Percentiles rank a stretch among this genome's conserved stretches.
Conservation (phyloP, 2,888 invertebrate species). For the Trissolcus japonicus region DNA sequence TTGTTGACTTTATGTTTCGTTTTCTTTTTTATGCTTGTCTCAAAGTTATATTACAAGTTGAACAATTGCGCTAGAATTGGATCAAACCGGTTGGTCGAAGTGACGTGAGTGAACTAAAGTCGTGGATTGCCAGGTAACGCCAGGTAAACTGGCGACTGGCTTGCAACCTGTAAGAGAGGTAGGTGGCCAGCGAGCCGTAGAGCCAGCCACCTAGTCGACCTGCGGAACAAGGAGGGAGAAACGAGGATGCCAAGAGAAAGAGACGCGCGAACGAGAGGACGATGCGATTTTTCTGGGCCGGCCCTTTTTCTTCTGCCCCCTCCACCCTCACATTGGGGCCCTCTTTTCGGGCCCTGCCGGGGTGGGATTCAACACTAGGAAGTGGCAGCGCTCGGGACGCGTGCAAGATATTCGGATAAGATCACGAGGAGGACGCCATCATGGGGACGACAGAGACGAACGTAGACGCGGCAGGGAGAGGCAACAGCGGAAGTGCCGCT, state of each 20-base stretch:
- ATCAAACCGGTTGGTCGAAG: slow-evolving; percentile 74
- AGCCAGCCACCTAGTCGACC: slow-evolving; percentile 65
- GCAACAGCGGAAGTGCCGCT: slow-evolving; percentile 49
- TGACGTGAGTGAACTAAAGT: slow-evolving; percentile 76
- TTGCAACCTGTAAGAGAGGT: slow-evolving; percentile 67
- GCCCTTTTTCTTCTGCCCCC: slow-evolving; percentile 33
- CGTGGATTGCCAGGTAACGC: slow-evolving; percentile 73
- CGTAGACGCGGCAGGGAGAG: slow-evolving; percentile 40
- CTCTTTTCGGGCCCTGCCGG: slow-evolving; percentile 34
- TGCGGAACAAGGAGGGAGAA: slow-evolving; percentile 55
- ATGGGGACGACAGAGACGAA: slow-evolving; percentile 28
- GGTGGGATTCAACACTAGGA: slow-evolving; percentile 48
- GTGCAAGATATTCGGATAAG: slow-evolving; percentile 50
- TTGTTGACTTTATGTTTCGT: no score
- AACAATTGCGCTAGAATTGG: slow-evolving; percentile 56
- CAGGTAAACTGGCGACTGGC: slow-evolving; percentile 72
- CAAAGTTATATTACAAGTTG: slow-evolving; percentile 54
- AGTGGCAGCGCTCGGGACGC: slow-evolving; percentile 55
- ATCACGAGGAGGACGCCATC: slow-evolving; percentile 30
- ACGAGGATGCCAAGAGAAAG: slow-evolving; percentile 32
- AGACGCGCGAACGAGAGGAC: slow-evolving; percentile 49
- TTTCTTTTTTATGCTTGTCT: background rate
- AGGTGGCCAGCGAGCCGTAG: slow-evolving; percentile 69
- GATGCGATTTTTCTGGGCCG: slow-evolving; percentile 45
- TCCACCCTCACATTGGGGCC: background rate